These are phyloP conservation scores for Pharmacophagus antenor DNA, from an alignment of 2,888 invertebrate species.

Conservation along the genomic window DNA sequence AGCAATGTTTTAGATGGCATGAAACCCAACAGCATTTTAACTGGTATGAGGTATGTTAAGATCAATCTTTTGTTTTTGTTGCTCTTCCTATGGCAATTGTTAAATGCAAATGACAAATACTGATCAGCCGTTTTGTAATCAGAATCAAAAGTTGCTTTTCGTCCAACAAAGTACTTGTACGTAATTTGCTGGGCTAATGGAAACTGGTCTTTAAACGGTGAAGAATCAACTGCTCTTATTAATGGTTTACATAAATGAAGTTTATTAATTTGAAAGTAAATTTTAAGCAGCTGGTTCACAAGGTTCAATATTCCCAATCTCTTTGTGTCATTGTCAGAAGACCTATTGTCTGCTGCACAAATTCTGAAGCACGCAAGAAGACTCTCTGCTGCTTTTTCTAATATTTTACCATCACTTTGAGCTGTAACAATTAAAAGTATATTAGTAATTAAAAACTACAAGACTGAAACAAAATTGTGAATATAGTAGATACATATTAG, in stretches of 20 bases:
- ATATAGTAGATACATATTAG: no score
- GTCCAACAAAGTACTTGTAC: slow-evolving; percentile 97
- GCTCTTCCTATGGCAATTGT: slow-evolving; percentile 90
- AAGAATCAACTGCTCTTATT: slow-evolving; percentile 97
- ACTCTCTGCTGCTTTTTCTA: slow-evolving; percentile 96
- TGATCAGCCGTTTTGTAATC: slow-evolving; percentile 96
- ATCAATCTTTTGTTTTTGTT: slow-evolving; percentile 94
- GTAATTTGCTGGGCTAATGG: slow-evolving; percentile 96
- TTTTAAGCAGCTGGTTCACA: slow-evolving; percentile 97
- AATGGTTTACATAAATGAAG: slow-evolving; percentile 95
- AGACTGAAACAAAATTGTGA: not conserved
- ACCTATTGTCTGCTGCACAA: slow-evolving; percentile 96
- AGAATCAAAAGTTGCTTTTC: slow-evolving; percentile 99
- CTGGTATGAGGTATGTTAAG: slow-evolving; percentile 96
- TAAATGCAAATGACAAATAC: slow-evolving; percentile 95
- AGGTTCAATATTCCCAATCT: slow-evolving; percentile 97
- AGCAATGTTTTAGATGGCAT: slow-evolving; percentile 93
- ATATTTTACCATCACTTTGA: slow-evolving; percentile 83
- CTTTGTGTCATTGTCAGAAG: slow-evolving; percentile 95
- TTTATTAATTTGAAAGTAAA: slow-evolving; percentile 95
- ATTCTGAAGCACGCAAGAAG: slow-evolving; percentile 96
- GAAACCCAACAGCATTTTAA: slow-evolving; percentile 97
- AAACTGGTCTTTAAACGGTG: slow-evolving; percentile 93
- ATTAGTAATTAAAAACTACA: not conserved
- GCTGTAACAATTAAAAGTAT: slow-evolving; percentile 48